phyloP scores from a whole-genome alignment of 1,140 invertebrate genomes.

The Drosophila sturtevanti region DNA sequence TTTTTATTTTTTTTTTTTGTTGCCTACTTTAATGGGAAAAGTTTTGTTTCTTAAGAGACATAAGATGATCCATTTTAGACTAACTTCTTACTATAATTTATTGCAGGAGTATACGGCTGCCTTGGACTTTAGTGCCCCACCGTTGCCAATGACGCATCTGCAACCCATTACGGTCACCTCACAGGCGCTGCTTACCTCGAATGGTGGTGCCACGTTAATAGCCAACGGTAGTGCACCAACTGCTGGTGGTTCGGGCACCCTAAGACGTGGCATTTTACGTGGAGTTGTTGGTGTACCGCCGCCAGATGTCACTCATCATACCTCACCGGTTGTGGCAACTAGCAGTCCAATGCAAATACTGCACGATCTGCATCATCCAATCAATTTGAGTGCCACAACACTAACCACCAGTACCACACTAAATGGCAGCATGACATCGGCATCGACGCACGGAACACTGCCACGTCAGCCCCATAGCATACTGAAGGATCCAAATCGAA shows the following conservation, averaged over 20 bases:
- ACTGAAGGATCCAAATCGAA: constrained; percentile 85
- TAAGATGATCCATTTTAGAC: constrained; percentile 18
- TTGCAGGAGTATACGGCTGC: constrained; percentile 77
- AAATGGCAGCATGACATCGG: constrained; percentile 78
- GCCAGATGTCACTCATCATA: constrained; percentile 81
- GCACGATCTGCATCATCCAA: constrained; percentile 79
- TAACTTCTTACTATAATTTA: constrained; percentile 1
- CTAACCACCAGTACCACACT: constrained; percentile 74
- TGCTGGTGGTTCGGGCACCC: constrained; percentile 64
- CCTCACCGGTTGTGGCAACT: constrained; percentile 35
- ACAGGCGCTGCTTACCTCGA: constrained; percentile 59
- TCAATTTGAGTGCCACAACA: constrained; percentile 74
- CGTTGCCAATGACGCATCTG: constrained; percentile 72
- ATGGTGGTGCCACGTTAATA: constrained; percentile 55
- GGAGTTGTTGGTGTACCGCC: constrained; percentile 73
- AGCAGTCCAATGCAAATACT: constrained; percentile 63
- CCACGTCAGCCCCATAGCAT: constrained; percentile 85
- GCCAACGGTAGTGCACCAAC: constrained; percentile 25
- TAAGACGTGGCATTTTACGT: constrained; percentile 76
- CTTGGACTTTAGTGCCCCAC: constrained; percentile 74
- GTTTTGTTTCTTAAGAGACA: constrained; percentile 39
- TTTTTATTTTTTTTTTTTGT: constrained; percentile 40
- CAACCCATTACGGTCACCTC: constrained; percentile 74
- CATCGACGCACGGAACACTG: constrained; percentile 52
- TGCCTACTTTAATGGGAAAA: constrained; percentile 73